Evolutionary conservation across 2,797 vertebrate genomes (phyloP).

Genomic region (Morus bassanus): DNA sequence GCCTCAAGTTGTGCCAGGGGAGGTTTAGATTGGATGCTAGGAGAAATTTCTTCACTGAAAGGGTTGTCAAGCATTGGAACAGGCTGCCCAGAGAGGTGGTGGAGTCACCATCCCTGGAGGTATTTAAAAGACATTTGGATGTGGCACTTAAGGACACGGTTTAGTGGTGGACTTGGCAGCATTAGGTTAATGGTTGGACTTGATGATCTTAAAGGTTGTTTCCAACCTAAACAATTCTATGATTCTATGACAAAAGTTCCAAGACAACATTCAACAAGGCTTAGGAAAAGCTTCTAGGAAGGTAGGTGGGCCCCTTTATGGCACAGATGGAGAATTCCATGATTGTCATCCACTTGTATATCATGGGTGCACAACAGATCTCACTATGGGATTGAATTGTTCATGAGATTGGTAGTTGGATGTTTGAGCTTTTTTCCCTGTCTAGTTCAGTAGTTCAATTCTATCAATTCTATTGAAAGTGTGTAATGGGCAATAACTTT

Average conservation of each 20-base stretch:
- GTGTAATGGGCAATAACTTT: neutral
- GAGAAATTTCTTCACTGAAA: too few species aligned
- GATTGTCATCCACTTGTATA: neutral
- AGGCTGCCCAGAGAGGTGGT: too few species aligned
- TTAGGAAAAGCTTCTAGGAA: neutral
- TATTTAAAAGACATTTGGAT: too few species aligned
- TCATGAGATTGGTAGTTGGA: neutral
- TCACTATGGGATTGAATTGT: neutral
- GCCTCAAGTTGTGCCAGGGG: too few species aligned
- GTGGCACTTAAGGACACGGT: too few species aligned
- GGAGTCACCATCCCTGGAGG: too few species aligned
- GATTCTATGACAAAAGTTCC: neutral
- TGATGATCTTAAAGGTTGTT: too few species aligned
- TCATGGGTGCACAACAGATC: neutral
- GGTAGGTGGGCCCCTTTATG: neutral
- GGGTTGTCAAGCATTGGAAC: too few species aligned
- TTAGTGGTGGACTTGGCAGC: too few species aligned
- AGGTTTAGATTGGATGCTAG: too few species aligned
- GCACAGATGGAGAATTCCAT: neutral
- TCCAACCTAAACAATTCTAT: too few species aligned
- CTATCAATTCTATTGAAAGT: neutral
- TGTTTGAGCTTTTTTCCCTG: neutral
- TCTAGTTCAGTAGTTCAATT: neutral
- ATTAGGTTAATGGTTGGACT: too few species aligned
- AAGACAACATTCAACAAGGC: neutral